phyloP scores from a whole-genome alignment of 2,113 vertebrate genomes.

The Nannospalax galili region DNA sequence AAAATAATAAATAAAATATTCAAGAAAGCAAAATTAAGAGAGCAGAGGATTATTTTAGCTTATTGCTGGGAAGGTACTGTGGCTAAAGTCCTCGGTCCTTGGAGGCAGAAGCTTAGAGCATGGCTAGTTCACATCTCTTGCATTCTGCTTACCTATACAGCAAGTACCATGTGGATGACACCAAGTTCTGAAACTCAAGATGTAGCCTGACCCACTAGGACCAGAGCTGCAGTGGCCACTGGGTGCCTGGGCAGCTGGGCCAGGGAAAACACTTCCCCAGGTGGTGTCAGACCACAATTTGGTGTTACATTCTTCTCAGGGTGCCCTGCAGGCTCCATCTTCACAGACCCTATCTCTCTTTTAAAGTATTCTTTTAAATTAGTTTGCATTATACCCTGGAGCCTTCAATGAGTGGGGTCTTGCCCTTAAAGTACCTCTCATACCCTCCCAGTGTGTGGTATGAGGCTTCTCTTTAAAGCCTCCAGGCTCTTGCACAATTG shows the following conservation, averaged over 20 bases:
- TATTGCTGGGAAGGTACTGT: neutral
- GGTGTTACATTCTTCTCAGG: neutral
- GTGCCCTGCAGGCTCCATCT: neutral
- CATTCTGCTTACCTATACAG: neutral
- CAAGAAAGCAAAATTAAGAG: neutral
- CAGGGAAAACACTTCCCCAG: neutral
- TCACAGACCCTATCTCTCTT: neutral
- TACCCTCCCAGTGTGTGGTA: neutral
- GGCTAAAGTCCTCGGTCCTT: neutral
- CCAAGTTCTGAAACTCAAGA: neutral
- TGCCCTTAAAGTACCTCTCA: neutral
- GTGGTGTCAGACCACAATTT: neutral
- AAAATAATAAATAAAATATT: too few relatives aligned
- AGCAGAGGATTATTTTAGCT: neutral
- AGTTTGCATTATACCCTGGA: neutral
- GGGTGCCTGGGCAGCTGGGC: neutral
- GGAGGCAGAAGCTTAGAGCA: neutral
- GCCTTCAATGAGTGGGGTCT: neutral
- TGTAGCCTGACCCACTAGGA: neutral
- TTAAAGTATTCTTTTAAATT: neutral
- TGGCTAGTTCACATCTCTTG: neutral
- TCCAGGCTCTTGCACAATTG: neutral
- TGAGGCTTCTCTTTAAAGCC: neutral
- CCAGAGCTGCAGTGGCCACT: neutral
- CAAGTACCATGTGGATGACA: neutral